Conservation (phyloP, 2,113 vertebrate species). For the Hiodon alosoides region DNA sequence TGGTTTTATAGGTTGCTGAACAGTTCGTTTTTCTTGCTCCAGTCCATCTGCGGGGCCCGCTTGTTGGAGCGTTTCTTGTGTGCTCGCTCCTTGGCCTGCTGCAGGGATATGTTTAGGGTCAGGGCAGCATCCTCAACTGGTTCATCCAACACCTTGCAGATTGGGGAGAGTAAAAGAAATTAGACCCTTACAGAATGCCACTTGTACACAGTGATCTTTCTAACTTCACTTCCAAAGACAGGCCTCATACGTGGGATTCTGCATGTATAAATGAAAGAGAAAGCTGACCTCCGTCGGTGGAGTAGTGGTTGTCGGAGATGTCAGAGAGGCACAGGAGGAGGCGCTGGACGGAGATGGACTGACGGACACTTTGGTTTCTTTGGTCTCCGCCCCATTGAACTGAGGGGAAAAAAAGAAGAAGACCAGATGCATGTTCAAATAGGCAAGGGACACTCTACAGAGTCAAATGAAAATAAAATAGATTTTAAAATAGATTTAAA, state of each 20-base stretch:
- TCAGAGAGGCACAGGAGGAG: slow-evolving; percentile 41
- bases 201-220: background rate
- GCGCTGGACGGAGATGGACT: slow-evolving; percentile 43
- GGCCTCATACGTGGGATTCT: background rate
- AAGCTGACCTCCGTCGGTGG: slow-evolving; percentile 34
- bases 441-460: background rate
- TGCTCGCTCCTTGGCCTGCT: slow-evolving; percentile 77
- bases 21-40: slow-evolving; percentile 93
- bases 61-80: slow-evolving; percentile 80
- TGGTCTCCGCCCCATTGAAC: slow-evolving; percentile 27
- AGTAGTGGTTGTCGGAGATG: background rate
- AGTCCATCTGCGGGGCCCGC: slow-evolving; percentile 85
- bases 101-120: slow-evolving; percentile 72
- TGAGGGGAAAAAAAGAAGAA: slow-evolving; percentile 4
- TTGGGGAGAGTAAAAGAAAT: background rate
- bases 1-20: slow-evolving; percentile 80
- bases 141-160: slow-evolving; percentile 18
- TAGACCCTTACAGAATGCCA: background rate
- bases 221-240: background rate
- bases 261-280: background rate
- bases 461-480: too few relatives aligned
- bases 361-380: slow-evolving; percentile 31
- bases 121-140: slow-evolving; percentile 49
- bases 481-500: too few relatives aligned
- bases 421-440: too few relatives aligned